Evolutionary conservation across 2,113 vertebrate genomes (phyloP), one percentile per base, ranked within the genome.

Genomic region (Tachysurus vachellii): DNA sequence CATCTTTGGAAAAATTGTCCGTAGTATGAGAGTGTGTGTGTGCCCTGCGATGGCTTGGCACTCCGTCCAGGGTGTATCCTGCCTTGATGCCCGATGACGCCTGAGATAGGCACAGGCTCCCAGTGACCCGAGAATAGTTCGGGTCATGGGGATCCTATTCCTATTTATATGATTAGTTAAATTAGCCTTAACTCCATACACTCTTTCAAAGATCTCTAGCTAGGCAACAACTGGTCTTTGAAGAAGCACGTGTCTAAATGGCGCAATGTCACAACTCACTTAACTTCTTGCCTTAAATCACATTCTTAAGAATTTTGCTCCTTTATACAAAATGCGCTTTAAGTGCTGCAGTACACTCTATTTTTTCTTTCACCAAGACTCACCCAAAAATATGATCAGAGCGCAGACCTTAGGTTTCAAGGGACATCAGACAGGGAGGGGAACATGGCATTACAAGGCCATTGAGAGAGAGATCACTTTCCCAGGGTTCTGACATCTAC

Each of bases 401-500:
- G 92, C 88, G 84, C n/a, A 80, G 82, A 89, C 93, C 68, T 97
- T 93, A 83, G 92, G 94, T 96, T 97, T 96, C 96, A 89, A 88
- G 88, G 90, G 90, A 87, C 95, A 89, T 90, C 85, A 9, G 90
- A 93, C 88, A 91, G 87, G 87, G 59, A 88, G 88, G 23, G 3
- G 90, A 92, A 93, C 89, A 91, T 89, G 83, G 56, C 56, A 88
- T 86, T 85, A 83, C 76, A 85, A 82, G 70, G 88, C 77, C 83
- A 85, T n/a, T 66, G 86, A 83, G 84, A 61, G 59, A 90, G 86
- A 83, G 75, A 93, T 90, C 93, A 96, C 90, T 97, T 97, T 97
- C 96, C 93, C 94, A 96, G 96, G 95, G 92, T 94, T 90, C 91
- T 93, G 94, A 87, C 93, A 92, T 92, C 89, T 89, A 85, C 92